Conservation (phyloP, 2,113 vertebrate species). For the Caretta caretta region DNA sequence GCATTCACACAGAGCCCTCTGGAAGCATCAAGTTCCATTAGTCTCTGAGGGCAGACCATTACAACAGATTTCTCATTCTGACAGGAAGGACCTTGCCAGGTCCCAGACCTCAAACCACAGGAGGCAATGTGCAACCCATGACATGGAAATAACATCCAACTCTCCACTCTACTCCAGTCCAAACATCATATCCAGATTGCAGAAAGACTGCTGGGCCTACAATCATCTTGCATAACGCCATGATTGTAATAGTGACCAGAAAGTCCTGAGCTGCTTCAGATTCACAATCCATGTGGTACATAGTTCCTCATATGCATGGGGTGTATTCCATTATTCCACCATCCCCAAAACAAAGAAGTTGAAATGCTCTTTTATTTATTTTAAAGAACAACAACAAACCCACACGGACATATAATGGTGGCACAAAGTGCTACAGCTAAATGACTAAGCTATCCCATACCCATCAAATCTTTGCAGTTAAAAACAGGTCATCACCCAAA, state of each 20-base stretch:
- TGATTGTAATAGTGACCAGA: neutral
- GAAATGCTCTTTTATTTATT: neutral
- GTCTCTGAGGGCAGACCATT: neutral
- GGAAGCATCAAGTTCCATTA: neutral
- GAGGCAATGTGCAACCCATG: neutral
- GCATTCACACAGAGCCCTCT: neutral
- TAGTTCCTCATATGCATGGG: neutral
- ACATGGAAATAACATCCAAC: neutral
- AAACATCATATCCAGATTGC: neutral
- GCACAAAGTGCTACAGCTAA: neutral
- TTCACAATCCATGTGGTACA: neutral
- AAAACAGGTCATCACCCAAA: neutral
- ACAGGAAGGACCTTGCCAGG: neutral
- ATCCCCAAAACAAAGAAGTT: neutral
- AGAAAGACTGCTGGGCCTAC: neutral
- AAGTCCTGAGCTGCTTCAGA: neutral
- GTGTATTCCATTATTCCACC: neutral
- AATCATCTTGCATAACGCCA: neutral
- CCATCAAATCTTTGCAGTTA: neutral
- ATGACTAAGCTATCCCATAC: neutral
- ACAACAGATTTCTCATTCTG: neutral
- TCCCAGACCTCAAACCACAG: neutral
- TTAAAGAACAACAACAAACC: constrained; percentile 6
- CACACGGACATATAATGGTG: neutral
- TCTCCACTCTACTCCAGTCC: neutral